Conservation (phyloP, 1,140 invertebrate species). For the Drosophila jambulina region DNA sequence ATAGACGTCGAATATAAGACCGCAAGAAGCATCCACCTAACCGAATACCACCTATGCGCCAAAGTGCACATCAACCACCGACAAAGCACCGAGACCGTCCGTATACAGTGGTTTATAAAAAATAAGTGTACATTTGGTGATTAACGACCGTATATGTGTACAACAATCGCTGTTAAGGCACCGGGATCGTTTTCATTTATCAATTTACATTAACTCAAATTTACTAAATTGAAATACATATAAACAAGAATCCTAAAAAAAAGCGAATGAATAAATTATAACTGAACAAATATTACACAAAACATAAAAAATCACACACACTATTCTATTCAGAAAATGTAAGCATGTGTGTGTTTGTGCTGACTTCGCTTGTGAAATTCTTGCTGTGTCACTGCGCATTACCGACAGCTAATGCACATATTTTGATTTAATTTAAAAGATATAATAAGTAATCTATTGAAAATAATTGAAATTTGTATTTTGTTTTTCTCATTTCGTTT, state of each 20-base stretch:
- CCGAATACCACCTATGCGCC: too few relatives aligned
- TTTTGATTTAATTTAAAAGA: too few relatives aligned
- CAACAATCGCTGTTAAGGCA: background rate
- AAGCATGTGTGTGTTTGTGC: background rate
- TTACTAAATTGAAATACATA: background rate
- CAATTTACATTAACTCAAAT: background rate
- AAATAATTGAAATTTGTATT: too few relatives aligned
- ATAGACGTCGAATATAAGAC: too few relatives aligned
- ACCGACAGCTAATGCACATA: too few relatives aligned
- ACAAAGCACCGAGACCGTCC: constrained; percentile 9
- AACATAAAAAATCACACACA: background rate
- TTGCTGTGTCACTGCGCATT: too few relatives aligned
- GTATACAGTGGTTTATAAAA: constrained; percentile 16
- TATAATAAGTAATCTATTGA: too few relatives aligned
- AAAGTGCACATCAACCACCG: constrained; percentile 12
- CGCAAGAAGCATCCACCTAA: too few relatives aligned
- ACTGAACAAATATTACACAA: too few relatives aligned
- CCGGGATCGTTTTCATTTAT: background rate
- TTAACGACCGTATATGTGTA: constrained; percentile 2
- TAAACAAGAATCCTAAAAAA: background rate
- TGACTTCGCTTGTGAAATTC: background rate
- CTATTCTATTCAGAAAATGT: background rate
- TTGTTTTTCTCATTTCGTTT: too few relatives aligned
- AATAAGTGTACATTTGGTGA: constrained; percentile 11
- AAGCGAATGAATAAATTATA: background rate